Evolutionary conservation across 2,888 invertebrate species (phyloP).

Genomic region (Sisyra terminalis): DNA sequence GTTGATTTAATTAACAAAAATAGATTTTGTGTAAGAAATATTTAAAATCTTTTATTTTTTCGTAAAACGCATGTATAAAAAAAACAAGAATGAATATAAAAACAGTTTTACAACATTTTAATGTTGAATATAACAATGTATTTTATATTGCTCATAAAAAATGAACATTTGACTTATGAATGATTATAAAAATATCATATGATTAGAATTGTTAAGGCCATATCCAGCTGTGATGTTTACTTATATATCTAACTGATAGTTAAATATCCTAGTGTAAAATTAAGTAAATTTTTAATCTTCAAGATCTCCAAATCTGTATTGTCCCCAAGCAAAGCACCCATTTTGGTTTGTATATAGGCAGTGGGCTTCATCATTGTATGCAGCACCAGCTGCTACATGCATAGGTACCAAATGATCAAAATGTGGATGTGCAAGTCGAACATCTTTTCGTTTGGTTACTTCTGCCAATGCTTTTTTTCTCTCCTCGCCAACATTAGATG

Average conservation of each 20-base stretch:
- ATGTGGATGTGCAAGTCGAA: constrained; percentile 3
- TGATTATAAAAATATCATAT: too few relatives aligned
- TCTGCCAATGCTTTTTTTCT: constrained; percentile 4
- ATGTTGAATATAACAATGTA: too few relatives aligned
- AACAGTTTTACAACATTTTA: too few relatives aligned
- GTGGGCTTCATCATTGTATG: not conserved
- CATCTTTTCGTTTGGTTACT: constrained; percentile 1
- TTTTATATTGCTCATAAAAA: too few relatives aligned
- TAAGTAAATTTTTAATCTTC: not conserved
- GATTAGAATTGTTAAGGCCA: too few relatives aligned
- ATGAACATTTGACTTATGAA: too few relatives aligned
- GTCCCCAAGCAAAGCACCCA: constrained; percentile 5
- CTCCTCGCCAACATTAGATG: not conserved
- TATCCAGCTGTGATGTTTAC: too few relatives aligned
- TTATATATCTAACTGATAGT: not conserved
- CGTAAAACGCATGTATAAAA: too few relatives aligned
- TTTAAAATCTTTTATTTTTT: too few relatives aligned
- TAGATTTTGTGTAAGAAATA: too few relatives aligned
- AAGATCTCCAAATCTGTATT: constrained; percentile 6
- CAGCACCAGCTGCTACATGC: constrained; percentile 5
- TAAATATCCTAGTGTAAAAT: not conserved
- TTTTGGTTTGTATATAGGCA: constrained; percentile 2
- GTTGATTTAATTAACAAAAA: too few relatives aligned
- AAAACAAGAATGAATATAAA: too few relatives aligned
- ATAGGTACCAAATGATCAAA: constrained; percentile 5